Evolutionary conservation across 2,797 vertebrate species (phyloP).

Genomic region (Clarias platycephalus): DNA sequence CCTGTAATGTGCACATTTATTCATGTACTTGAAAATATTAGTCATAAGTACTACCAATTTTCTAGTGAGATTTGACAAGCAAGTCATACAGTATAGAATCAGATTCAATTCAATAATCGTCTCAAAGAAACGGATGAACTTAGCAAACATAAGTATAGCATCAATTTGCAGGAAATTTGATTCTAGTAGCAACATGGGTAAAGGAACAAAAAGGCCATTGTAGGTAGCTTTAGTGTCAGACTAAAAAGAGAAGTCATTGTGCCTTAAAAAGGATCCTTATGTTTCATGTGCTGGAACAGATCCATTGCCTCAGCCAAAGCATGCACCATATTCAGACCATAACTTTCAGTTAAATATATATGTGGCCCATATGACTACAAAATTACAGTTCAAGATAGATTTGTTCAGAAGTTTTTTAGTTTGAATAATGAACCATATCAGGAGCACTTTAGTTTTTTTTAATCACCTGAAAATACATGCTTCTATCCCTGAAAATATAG

Average conservation of each 20-base stretch:
- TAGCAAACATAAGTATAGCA: conserved; percentile 60
- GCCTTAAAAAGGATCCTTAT: conserved; percentile 74
- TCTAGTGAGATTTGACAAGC: background rate
- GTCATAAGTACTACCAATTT: background rate
- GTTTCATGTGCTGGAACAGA: conserved; percentile 74
- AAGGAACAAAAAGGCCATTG: conserved; percentile 75
- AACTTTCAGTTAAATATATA: conserved; percentile 14
- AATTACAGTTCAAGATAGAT: background rate
- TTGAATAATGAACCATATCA: conserved; percentile 57
- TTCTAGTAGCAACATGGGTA: conserved; percentile 66
- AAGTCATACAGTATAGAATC: background rate
- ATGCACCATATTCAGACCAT: conserved; percentile 50
- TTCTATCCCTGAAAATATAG: conserved; percentile 71
- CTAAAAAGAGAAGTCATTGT: conserved; percentile 77
- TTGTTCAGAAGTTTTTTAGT: background rate
- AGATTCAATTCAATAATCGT: background rate
- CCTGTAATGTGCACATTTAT: background rate
- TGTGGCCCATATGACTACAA: background rate
- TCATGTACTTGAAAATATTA: background rate
- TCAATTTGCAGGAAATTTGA: conserved; percentile 65
- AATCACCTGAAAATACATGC: conserved; percentile 74
- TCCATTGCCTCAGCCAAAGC: conserved; percentile 66
- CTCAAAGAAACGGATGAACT: background rate
- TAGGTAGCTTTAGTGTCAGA: conserved; percentile 72
- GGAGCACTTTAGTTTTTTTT: conserved; percentile 66